Evolutionary conservation across 2,797 vertebrate species (phyloP).

Genomic region (Sparidentex hasta): DNA sequence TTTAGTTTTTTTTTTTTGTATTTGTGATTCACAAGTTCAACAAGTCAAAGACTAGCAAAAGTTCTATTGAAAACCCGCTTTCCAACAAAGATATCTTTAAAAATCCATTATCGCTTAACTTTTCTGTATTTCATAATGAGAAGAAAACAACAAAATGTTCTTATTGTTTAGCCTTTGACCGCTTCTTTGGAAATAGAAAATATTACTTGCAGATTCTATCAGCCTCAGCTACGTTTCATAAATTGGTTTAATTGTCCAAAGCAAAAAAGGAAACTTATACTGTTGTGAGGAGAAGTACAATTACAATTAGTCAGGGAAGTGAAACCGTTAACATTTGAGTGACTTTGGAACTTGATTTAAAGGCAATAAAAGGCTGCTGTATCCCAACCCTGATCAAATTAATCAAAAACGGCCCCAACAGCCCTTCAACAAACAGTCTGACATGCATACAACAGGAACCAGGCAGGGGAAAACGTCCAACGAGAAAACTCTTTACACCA

Average conservation of each 20-base stretch:
- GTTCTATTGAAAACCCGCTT: neutral
- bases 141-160: neutral
- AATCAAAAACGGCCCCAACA: too few species aligned
- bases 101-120: neutral
- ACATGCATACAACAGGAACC: too few species aligned
- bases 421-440: too few species aligned
- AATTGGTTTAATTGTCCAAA: neutral
- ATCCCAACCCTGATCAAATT: neutral
- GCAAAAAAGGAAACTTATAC: neutral
- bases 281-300: neutral
- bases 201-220: neutral
- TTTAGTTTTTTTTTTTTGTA: neutral
- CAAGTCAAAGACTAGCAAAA: neutral
- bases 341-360: neutral
- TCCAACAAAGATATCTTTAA: neutral
- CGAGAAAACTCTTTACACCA: too few species aligned
- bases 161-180: neutral
- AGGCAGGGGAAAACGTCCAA: too few species aligned
- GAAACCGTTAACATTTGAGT: neutral
- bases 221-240: constrained; percentile 9
- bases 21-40: neutral
- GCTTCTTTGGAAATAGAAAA: neutral
- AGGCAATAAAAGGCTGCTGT: neutral
- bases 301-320: neutral
- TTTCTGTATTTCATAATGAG: neutral